phyloP scores from a whole-genome alignment of 1,140 invertebrate species.

The Vanessa atalanta region DNA sequence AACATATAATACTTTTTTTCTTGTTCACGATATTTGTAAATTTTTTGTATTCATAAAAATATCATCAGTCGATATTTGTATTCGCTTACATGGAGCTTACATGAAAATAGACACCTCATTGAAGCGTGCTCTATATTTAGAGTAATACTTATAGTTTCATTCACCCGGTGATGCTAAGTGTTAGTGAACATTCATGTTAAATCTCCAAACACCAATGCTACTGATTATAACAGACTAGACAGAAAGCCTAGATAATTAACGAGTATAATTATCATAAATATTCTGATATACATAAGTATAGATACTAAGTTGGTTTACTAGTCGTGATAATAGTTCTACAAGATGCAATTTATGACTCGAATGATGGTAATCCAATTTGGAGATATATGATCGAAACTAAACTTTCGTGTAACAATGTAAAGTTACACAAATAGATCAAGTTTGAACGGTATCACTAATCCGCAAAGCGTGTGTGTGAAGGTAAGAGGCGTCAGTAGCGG shows the following conservation, averaged over 20 bases:
- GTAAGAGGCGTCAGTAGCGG: constrained; percentile 59
- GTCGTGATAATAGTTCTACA: background rate
- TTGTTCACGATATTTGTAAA: too few relatives aligned
- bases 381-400: constrained; percentile 13
- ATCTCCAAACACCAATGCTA: background rate
- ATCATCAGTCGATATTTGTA: too few relatives aligned
- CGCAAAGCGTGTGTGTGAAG: constrained; percentile 49
- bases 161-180: constrained; percentile 45
- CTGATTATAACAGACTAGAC: constrained; percentile 20
- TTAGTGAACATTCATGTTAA: background rate
- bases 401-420: constrained; percentile 33
- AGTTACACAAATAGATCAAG: constrained; percentile 41
- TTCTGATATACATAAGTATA: background rate
- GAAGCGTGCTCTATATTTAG: constrained; percentile 65
- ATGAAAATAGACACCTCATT: background rate
- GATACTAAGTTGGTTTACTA: background rate
- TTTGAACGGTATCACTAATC: constrained; percentile 64
- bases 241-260: background rate
- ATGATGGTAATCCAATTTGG: constrained; percentile 28
- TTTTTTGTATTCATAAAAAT: too few relatives aligned
- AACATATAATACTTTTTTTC: too few relatives aligned
- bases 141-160: constrained; percentile 61
- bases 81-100: too few relatives aligned
- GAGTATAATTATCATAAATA: constrained; percentile 1
- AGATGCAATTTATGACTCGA: background rate